These are phyloP conservation scores for Alces alces DNA, from an alignment of 2,113 vertebrate species.

Conservation along the genomic window DNA sequence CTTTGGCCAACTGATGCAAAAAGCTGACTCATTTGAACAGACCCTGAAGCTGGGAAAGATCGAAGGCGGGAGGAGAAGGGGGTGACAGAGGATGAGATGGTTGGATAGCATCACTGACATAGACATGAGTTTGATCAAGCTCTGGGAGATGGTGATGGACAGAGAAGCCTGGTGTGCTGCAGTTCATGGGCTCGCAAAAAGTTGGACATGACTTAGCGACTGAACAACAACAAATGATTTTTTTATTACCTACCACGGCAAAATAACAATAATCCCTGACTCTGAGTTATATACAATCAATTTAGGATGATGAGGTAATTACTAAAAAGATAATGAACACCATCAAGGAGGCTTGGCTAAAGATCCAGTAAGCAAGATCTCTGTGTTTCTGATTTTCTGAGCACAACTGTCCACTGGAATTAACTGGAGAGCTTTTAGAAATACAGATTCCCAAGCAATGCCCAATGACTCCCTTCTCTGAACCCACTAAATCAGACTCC, in stretches of 20 bases:
- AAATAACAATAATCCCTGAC: background rate
- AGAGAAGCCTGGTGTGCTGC: background rate
- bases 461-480: background rate
- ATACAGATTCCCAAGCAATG: background rate
- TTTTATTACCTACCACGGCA: background rate
- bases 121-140: background rate
- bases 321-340: background rate
- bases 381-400: background rate
- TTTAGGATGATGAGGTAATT: background rate
- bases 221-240: background rate
- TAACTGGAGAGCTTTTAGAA: background rate
- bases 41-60: too few species aligned
- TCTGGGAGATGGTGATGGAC: background rate
- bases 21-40: too few species aligned
- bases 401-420: background rate
- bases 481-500: background rate
- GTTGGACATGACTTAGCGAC: rapidly evolving
- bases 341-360: background rate
- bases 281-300: background rate
- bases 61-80: too few species aligned
- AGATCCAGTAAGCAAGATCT: background rate
- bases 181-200: rapidly evolving
- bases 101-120: background rate
- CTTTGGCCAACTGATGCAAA: too few species aligned
- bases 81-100: too few species aligned